Base-by-base conservation (phyloP, 1,140 invertebrate genomes). In the Saccostrea echinata region DNA sequence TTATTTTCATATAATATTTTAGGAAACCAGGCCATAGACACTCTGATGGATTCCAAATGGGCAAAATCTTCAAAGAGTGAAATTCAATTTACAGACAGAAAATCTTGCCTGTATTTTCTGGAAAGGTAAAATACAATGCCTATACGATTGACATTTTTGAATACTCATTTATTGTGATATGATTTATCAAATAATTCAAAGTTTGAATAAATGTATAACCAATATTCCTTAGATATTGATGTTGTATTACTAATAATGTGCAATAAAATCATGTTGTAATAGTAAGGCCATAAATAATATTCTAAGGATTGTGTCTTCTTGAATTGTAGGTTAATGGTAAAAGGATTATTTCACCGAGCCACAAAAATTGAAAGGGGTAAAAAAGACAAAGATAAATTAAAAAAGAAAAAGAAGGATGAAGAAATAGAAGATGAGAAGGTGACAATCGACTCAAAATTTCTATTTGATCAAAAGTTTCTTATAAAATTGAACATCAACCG, bases 261-360 rank as follows among this genome's bases (percentile, higher is more conserved):
- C 43, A 43, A 43, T 43, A 43, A n/a, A n/a, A 3, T 43, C 1
- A 6, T 43, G 43, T 43, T 43, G 43, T 43, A 43, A 43, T 43
- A 43, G 43, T 43, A 43, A 43, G 43, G 43, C 43, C 43, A 43
- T 3, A 43, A n/a, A 43, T 43, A 43, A 6, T 2, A 43, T 43
- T 6, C 43, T 2, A 43, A 43, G 9, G 9, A 43, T n/a, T 52
- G 85, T 86, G 85, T 86, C 21, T 85, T 27, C 88, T 90, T 93
- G 64, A 91, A 13, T 91, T 91, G 33, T 88, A 96, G 96, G 84
- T 97, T 99, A 97, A 94, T 99, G 90, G 96, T 97, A 91, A 98
- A 98, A 95, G 99, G 98, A 94, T 97, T 99, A 94, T 99, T 98
- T 95, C 98, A 99, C 95, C 96, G 98, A 90, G 98, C 98, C 97